Evolutionary conservation across 2,888 invertebrate genomes (phyloP).

Genomic region (Chymomyza fuscimana): DNA sequence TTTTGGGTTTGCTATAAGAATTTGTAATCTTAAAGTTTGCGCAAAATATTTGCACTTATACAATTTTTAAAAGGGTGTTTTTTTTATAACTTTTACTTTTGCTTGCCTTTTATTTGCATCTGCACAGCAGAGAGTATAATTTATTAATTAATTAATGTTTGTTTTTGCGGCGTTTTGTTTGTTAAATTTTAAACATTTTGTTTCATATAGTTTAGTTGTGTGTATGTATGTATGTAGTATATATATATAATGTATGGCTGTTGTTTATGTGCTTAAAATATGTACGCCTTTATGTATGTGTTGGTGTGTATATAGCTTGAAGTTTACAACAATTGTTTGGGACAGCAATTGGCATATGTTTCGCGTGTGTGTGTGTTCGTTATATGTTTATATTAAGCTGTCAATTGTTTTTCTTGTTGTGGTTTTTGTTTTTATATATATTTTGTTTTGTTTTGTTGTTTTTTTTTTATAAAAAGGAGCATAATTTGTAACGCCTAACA

Average conservation of each 20-base stretch:
- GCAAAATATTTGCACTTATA: slow-evolving; percentile 49
- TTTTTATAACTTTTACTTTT: slow-evolving; percentile 24
- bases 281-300: slow-evolving; percentile 10
- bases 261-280: neutral
- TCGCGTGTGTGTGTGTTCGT: slow-evolving; percentile 33
- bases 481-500: slow-evolving; percentile 60
- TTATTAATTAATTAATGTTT: slow-evolving; percentile 38
- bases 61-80: slow-evolving; percentile 33
- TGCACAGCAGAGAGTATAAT: slow-evolving; percentile 76
- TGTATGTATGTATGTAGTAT: slow-evolving; percentile 2
- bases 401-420: slow-evolving; percentile 27
- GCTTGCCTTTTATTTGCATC: slow-evolving; percentile 71
- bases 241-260: slow-evolving; percentile 26
- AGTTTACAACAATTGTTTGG: slow-evolving; percentile 1
- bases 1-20: neutral
- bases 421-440: slow-evolving; percentile 12
- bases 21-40: neutral
- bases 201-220: slow-evolving; percentile 18
- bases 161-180: slow-evolving; percentile 27
- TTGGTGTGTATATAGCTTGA: slow-evolving; percentile 15
- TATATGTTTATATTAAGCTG: slow-evolving; percentile 35
- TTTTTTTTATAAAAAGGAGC: slow-evolving; percentile 43
- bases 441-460: slow-evolving; percentile 12
- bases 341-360: too few species aligned
- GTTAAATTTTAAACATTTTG: slow-evolving; percentile 21